Evolutionary conservation across 2,113 vertebrate species (phyloP).

Genomic region (Coracopsis vasa): DNA sequence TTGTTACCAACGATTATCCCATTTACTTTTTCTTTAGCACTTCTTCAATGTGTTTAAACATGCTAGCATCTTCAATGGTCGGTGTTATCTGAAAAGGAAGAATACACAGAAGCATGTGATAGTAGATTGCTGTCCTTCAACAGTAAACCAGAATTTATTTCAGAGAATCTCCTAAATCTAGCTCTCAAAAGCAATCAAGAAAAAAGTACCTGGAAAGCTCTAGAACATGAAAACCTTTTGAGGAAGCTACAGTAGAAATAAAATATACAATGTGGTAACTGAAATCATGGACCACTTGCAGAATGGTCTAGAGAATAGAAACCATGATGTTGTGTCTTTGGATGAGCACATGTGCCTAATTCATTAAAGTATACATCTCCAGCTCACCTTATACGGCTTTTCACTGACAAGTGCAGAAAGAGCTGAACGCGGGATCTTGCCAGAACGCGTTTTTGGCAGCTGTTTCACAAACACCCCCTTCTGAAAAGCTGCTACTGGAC

Average conservation of each 20-base stretch:
- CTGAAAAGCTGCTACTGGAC: slow-evolving; percentile 91
- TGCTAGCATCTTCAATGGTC: slow-evolving; percentile 90
- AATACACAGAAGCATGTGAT: neutral
- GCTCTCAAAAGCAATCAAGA: neutral
- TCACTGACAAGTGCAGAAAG: slow-evolving; percentile 87
- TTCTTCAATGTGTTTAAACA: slow-evolving; percentile 87
- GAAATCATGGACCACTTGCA: neutral
- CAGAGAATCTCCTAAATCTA: neutral
- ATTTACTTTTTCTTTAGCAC: slow-evolving; percentile 65
- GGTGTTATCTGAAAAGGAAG: slow-evolving; percentile 81
- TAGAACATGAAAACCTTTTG: neutral
- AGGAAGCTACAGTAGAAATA: neutral
- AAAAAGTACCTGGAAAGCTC: neutral
- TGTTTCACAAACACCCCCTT: slow-evolving; percentile 84
- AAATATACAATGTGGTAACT: neutral
- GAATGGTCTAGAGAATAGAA: neutral
- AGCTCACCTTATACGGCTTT: slow-evolving; percentile 86
- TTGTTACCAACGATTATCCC: neutral
- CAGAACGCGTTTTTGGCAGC: slow-evolving; percentile 94
- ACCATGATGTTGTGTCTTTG: neutral
- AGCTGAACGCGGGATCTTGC: slow-evolving; percentile 91
- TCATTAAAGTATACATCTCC: neutral
- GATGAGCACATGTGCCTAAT: neutral
- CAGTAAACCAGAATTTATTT: neutral
- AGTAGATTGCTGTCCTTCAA: neutral